These are phyloP conservation scores for Macropis europaea DNA, from an alignment of 2,888 invertebrate genomes.

Conservation along the genomic window DNA sequence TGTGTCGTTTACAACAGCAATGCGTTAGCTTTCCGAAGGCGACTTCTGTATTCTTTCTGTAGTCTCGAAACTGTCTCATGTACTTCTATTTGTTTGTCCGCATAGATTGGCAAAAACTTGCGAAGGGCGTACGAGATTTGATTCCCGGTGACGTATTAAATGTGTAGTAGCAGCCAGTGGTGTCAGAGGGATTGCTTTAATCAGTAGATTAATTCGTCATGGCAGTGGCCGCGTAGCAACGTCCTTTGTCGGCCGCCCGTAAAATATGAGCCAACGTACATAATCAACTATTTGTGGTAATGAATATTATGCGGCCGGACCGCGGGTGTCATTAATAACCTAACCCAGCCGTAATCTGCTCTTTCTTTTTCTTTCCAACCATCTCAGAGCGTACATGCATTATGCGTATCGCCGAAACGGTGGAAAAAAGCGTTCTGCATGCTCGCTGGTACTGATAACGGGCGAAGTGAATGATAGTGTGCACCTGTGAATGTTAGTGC, in stretches of 20 bases:
- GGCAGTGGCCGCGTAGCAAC: conserved; percentile 73
- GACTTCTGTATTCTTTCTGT: no score
- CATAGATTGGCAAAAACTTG: conserved; percentile 66
- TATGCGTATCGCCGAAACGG: conserved; percentile 44
- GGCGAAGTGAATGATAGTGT: background rate
- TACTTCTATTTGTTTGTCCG: conserved; percentile 44
- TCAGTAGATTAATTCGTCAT: conserved; percentile 80
- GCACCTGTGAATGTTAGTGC: no score
- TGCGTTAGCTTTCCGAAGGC: no score
- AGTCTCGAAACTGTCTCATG: no score
- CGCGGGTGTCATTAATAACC: conserved; percentile 77
- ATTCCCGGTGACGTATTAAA: conserved; percentile 77
- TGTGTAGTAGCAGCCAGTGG: conserved; percentile 76
- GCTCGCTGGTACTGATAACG: conserved; percentile 3
- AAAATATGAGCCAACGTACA: conserved; percentile 76
- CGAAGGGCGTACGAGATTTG: conserved; percentile 70
- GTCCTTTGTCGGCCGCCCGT: conserved; percentile 77
- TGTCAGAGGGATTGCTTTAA: conserved; percentile 78
- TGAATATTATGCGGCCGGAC: conserved; percentile 78
- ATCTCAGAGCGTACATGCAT: conserved; percentile 35
- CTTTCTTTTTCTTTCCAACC: conserved; percentile 27
- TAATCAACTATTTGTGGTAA: conserved; percentile 79
- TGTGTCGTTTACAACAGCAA: no score
- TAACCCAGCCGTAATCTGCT: conserved; percentile 57
- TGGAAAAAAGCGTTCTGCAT: conserved; percentile 34